A percentile compares a stretch with the other conserved stretches of the same genome.
Conservation (phyloP, 2,797 vertebrate species). For the Periparus ater region DNA sequence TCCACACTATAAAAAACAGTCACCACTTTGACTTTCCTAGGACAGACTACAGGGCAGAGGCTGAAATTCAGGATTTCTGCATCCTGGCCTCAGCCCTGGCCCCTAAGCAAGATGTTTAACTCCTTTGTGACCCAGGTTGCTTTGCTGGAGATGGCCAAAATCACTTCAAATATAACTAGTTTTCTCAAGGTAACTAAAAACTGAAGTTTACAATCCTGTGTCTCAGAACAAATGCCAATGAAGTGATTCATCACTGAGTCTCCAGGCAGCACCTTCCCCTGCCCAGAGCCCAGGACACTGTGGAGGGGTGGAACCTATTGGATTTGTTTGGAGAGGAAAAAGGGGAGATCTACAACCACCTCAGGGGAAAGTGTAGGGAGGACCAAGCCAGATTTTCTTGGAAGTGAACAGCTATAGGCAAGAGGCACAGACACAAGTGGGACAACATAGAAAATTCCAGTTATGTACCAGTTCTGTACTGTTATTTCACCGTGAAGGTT, state of each 20-base stretch:
- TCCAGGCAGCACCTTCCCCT: neutral
- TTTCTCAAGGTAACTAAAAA: neutral
- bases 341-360: neutral
- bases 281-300: neutral
- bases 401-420: neutral
- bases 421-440: neutral
- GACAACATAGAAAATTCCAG: neutral
- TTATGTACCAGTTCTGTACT: neutral
- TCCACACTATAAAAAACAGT: neutral
- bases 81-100: neutral
- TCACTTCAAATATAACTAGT: neutral
- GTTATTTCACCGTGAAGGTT: neutral
- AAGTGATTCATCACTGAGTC: neutral
- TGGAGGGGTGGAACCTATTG: too few species aligned
- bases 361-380: neutral
- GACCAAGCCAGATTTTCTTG: neutral
- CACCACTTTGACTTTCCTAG: neutral
- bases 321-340: neutral
- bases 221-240: rapidly evolving
- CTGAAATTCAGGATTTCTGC: neutral
- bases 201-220: neutral
- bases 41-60: neutral
- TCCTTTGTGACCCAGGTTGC: neutral
- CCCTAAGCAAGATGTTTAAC: neutral
- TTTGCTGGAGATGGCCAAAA: neutral